These are phyloP conservation scores for Netelia fuscicornis DNA, from an alignment of 2,888 invertebrate genomes.

Conservation along the genomic window DNA sequence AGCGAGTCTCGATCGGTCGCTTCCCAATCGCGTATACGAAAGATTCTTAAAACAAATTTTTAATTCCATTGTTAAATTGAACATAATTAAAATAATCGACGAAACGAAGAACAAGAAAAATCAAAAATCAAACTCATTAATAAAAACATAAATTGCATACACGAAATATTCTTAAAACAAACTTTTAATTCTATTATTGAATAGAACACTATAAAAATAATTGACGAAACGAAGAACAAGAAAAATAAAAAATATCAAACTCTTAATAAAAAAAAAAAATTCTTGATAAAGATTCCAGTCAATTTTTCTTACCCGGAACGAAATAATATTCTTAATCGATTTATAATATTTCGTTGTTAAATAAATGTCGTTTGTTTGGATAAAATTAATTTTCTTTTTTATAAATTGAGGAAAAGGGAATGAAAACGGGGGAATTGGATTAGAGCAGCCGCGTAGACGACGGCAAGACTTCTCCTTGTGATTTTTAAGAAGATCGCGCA, in stretches of 20 bases:
- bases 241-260: neutral
- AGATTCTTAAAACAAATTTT: too few species aligned
- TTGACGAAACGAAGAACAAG: neutral
- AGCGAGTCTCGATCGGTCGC: neutral
- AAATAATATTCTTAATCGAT: neutral
- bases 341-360: neutral
- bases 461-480: neutral
- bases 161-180: neutral
- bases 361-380: too few species aligned
- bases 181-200: neutral
- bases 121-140: too few species aligned
- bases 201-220: too few species aligned
- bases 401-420: too few species aligned
- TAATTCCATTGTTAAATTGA: too few species aligned
- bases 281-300: neutral
- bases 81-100: too few species aligned
- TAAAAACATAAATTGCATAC: too few species aligned
- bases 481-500: slow-evolving; percentile 8
- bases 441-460: neutral
- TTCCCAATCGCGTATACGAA: too few species aligned
- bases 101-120: too few species aligned
- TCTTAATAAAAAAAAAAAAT: neutral
- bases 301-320: neutral
- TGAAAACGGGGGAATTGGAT: slow-evolving; percentile 11
- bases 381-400: too few species aligned